Base-by-base conservation (phyloP, 2,888 invertebrate species). In the Girardia tigrina region DNA sequence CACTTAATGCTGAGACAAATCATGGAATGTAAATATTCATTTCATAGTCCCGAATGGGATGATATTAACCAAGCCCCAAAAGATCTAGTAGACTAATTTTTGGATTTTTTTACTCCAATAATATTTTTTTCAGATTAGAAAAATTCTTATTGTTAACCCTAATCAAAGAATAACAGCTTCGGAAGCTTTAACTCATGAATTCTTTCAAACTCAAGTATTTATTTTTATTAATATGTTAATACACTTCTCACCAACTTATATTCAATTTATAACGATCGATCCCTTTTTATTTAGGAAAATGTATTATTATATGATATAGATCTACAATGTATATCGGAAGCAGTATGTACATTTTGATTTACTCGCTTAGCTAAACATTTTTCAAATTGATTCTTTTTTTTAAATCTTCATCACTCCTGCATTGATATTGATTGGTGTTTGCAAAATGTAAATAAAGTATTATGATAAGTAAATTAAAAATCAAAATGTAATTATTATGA, bases 1-100 rank as follows among this genome's bases (percentile, higher is more conserved):
- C 93, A 98, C 91, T 89, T 94, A 72, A 98, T 99, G 98, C 86
- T 99, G 81, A 88, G 98, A 77, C 93, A 94, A 84, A 99, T 99
- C 78, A 97, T 98, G 94, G 94, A 97, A 86, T 97, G 95, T 78
- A 92, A 91, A 84, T 99, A 91, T 86, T 91, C 91, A 79, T 97
- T 94, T 86, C 90, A 90, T 79, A 92, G 91, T 78, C 94, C 97
- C 4, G 95, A 97, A 85, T 99, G 98, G 98, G 90, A 90, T 74
- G 94, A 94, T 84, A 91, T 99, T 82, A 92, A 93, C 83, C 91
- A 83, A 8, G 80, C 82, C 26, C 82, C 86, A 14, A 87, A 86
- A 80, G 84, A 85, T 79, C 80, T 86, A 82, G 86, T 92, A 82
- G 81, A 81, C 77, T 71, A 14, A 12, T 71, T 29, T 28, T n/a